Evolutionary conservation across 2,888 invertebrate species (phyloP).

Genomic region (Oasisia sp.): DNA sequence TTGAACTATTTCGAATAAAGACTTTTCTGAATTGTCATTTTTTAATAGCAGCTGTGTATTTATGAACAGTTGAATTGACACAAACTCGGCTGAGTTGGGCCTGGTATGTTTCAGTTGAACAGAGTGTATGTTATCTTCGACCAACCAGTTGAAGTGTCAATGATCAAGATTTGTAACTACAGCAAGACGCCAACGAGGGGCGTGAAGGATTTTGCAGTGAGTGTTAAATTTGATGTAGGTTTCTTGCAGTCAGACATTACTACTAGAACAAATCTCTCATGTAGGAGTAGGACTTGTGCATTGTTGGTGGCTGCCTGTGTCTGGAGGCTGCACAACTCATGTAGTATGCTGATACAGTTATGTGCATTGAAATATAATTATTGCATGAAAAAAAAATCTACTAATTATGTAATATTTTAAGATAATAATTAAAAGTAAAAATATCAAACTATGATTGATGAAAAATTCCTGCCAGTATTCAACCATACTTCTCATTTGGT

Average conservation of each 20-base stretch:
- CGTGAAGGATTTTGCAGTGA: constrained; percentile 84
- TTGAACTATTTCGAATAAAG: not conserved
- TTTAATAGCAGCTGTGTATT: not conserved
- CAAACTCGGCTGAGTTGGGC: not conserved
- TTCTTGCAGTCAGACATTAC: not conserved
- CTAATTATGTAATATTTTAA: not conserved
- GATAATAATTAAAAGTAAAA: not conserved
- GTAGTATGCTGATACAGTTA: not conserved
- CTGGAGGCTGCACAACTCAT: not conserved
- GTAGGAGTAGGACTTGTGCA: too few relatives aligned
- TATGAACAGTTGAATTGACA: not conserved
- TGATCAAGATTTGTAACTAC: constrained; percentile 86
- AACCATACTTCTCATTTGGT: too few relatives aligned
- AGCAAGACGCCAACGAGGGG: constrained; percentile 81
- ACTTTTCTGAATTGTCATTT: not conserved
- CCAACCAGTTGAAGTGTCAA: constrained; percentile 77
- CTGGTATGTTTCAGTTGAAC: constrained; percentile 67
- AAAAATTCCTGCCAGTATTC: too few relatives aligned
- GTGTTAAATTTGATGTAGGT: constrained; percentile 49
- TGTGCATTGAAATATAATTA: not conserved
- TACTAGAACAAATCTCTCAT: not conserved
- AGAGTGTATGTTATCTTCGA: constrained; percentile 85
- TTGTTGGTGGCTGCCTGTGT: too few relatives aligned
- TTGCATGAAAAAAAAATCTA: not conserved
- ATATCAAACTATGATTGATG: not conserved